phyloP scores from a whole-genome alignment of 2,888 invertebrate species.

The Micoletzkya japonica region DNA sequence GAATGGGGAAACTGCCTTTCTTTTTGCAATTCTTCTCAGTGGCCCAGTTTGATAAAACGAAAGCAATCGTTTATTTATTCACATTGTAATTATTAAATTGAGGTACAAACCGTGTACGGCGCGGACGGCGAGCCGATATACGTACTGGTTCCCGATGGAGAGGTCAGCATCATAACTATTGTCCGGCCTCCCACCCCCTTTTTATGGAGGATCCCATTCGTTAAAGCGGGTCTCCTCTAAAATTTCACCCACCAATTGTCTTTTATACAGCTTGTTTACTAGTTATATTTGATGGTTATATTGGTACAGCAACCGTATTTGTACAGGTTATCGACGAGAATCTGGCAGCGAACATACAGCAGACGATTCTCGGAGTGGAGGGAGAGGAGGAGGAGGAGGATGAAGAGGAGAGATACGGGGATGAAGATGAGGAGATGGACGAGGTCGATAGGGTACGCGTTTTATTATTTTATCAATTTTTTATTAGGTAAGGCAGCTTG shows the following conservation, averaged over 20 bases:
- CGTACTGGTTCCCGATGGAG: slow-evolving; percentile 39
- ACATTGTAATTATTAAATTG: not conserved
- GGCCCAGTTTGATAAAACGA: not conserved
- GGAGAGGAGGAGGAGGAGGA: not conserved
- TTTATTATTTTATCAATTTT: too few relatives aligned
- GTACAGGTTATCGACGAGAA: slow-evolving; percentile 34
- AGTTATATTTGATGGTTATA: not conserved
- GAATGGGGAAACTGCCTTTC: slow-evolving; percentile 2
- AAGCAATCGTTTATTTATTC: not conserved
- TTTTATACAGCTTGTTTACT: not conserved
- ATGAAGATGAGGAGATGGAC: not conserved
- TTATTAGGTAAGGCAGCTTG: not conserved
- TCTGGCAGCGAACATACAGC: slow-evolving; percentile 21
- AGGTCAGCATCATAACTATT: slow-evolving; percentile 26
- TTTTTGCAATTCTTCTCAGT: not conserved
- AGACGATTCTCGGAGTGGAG: not conserved
- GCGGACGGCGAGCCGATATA: slow-evolving; percentile 59
- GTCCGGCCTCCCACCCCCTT: not conserved
- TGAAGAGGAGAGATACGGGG: not conserved
- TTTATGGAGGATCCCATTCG: not conserved
- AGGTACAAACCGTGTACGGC: slow-evolving; percentile 41
- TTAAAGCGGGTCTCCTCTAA: not conserved
- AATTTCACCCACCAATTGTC: not conserved
- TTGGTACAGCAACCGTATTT: slow-evolving; percentile 4
- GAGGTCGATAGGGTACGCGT: not conserved